Conservation (phyloP, 53 echinoderm and acorn worm species). For the Antedon mediterranea region DNA sequence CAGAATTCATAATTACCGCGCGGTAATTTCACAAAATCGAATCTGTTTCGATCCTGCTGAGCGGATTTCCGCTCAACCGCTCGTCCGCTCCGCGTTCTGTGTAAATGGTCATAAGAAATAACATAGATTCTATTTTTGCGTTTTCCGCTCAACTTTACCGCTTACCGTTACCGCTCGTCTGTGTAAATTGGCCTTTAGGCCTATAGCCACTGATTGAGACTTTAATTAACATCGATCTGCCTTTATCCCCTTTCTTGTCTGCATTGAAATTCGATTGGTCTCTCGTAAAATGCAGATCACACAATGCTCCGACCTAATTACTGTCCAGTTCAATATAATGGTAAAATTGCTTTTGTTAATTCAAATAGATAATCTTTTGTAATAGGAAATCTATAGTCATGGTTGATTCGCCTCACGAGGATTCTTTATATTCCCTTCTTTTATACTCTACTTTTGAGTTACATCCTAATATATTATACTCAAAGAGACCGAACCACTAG, state of each 20-base stretch:
- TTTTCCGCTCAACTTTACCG: too few relatives aligned
- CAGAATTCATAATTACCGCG: too few relatives aligned
- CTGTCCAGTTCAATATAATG: not conserved
- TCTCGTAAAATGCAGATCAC: not conserved
- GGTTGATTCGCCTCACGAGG: not conserved
- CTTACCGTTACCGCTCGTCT: too few relatives aligned
- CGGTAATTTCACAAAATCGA: too few relatives aligned
- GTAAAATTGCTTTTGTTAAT: not conserved
- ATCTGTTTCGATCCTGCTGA: too few relatives aligned
- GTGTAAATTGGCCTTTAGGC: too few relatives aligned
- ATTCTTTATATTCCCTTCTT: not conserved
- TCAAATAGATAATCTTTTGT: not conserved
- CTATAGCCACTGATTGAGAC: not conserved
- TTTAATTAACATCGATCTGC: not conserved
- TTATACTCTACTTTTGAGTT: not conserved
- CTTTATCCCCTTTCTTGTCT: not conserved
- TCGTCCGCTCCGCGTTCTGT: too few relatives aligned
- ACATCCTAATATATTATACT: not conserved
- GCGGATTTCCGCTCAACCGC: too few relatives aligned
- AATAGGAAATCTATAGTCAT: not conserved
- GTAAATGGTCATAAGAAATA: too few relatives aligned
- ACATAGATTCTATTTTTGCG: too few relatives aligned
- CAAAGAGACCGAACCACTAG: not conserved
- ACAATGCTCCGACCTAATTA: not conserved
- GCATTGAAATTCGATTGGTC: not conserved